A percentile compares a stretch with the other conserved stretches of the same genome.
Evolutionary conservation across 53 echinoderm and acorn worm genomes (phyloP).

Genomic region (Apostichopus leukothele): DNA sequence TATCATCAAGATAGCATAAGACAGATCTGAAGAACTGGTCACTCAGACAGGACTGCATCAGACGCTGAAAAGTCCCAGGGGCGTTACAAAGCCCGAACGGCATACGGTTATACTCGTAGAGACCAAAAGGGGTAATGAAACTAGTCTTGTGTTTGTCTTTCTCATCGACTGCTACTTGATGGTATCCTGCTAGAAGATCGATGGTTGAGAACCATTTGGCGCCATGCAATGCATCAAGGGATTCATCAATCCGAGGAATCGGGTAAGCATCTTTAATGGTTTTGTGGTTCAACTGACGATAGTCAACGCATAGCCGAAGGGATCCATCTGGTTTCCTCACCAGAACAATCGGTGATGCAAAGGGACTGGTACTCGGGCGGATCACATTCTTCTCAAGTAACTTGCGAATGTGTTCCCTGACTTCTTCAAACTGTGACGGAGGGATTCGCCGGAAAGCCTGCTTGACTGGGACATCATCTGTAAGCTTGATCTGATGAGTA

Average conservation of each 20-base stretch:
- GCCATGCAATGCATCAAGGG: slow-evolving; percentile 26
- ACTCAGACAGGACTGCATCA: slow-evolving; percentile 45
- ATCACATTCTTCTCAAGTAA: slow-evolving; percentile 34
- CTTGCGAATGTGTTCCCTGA: slow-evolving; percentile 55
- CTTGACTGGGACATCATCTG: slow-evolving; percentile 22
- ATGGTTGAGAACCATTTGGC: slow-evolving; percentile 40
- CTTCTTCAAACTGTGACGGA: slow-evolving; percentile 55
- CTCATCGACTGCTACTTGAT: slow-evolving; percentile 42
- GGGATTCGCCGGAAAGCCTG: slow-evolving; percentile 55
- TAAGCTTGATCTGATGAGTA: not conserved
- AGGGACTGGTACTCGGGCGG: slow-evolving; percentile 15
- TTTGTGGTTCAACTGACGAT: slow-evolving; percentile 25
- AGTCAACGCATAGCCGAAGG: slow-evolving; percentile 27
- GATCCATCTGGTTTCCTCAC: slow-evolving; percentile 32
- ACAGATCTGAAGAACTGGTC: slow-evolving; percentile 45
- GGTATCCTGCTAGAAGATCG: slow-evolving; percentile 30
- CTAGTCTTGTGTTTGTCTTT: slow-evolving; percentile 36
- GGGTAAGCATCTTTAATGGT: slow-evolving; percentile 38
- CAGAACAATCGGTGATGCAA: slow-evolving; percentile 24
- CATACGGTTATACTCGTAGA: slow-evolving; percentile 44
- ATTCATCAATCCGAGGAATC: slow-evolving; percentile 44
- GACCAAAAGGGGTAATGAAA: slow-evolving; percentile 47
- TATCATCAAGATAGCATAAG: slow-evolving; percentile 54
- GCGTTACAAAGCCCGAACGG: slow-evolving; percentile 49
- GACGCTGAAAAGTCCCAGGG: slow-evolving; percentile 49